Evolutionary conservation across 1,140 invertebrate genomes (phyloP).

Genomic region (Drosophila gunungcola): DNA sequence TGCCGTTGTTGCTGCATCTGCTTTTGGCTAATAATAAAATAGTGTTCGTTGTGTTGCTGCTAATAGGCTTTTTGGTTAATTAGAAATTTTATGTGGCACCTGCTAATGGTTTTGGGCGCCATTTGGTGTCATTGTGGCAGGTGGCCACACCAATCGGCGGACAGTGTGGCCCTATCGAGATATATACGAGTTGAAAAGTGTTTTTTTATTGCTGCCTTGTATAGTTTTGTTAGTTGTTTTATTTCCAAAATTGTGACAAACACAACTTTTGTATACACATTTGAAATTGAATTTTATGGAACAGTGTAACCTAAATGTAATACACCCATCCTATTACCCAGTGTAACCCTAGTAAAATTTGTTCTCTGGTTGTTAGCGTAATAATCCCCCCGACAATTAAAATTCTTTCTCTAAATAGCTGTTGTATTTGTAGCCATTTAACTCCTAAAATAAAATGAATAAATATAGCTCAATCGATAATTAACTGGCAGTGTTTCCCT

Average conservation of each 20-base stretch:
- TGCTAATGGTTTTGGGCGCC: conserved; percentile 38
- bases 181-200: background rate
- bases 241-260: background rate
- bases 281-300: too few species aligned
- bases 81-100: conserved; percentile 72
- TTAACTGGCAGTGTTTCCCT: conserved; percentile 1
- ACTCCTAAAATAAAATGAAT: background rate
- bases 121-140: conserved; percentile 19
- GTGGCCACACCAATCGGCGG: conserved; percentile 21
- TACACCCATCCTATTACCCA: too few species aligned
- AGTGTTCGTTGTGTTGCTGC: conserved; percentile 51
- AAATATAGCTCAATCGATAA: background rate
- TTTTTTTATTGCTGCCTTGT: background rate
- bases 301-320: too few species aligned
- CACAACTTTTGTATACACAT: too few species aligned
- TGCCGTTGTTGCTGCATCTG: conserved; percentile 19
- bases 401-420: too few species aligned
- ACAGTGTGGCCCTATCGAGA: conserved; percentile 16
- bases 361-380: too few species aligned
- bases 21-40: conserved; percentile 56
- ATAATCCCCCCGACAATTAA: too few species aligned
- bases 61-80: conserved; percentile 82
- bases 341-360: background rate
- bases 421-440: too few species aligned
- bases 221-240: background rate